Evolutionary conservation across 1,140 invertebrate genomes (phyloP), one percentile per base, ranked within the genome.

Genomic region (Trachymyrmex cornetzi): DNA sequence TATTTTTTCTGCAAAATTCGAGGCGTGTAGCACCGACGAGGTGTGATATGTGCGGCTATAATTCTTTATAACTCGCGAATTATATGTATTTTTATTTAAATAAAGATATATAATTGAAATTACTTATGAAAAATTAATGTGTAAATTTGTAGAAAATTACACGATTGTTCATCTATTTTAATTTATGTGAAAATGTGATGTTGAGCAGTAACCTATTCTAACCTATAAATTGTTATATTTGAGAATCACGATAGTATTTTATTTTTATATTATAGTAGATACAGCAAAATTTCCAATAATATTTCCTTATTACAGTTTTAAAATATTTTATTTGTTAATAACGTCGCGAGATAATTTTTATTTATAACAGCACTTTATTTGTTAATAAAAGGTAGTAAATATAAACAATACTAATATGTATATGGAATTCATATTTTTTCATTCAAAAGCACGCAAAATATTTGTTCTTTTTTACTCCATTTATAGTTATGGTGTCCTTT

Each of bases 1-100:
- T 93, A 93, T 93, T 92, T 93, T 90, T 22, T 34, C n/a, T 57
- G 16, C 5, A 0, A 30, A 81, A 77, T 53, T 50, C 38, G 3
- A 48, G 27, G 0, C 6, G 27, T 75, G 61, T 48, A 3, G 24
- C 16, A 14, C 11, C 11, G 14, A n/a, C 61, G 1, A n/a, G 24
- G 1, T 50, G 79, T 72, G 77, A 88, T 61, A 61, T 14, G 14
- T 55, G 38, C 2, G 0, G 38, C 7, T 57, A 1, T 44, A 44
- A 11, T 44, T 44, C 9, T 44, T 44, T 44, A 44, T 30, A 67
- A 16, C 48, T 59, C n/a, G 4, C 14, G 9, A 59, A 12, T 64
- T 57, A 14, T 16, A 34, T 61, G 19, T 34, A 22, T 6, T 50
- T 24, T 24, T 16, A 66, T 44, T 6, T 14, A 81, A 34, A 38